Base-by-base conservation (phyloP, 2,888 invertebrate genomes). In the Altica lythri region DNA sequence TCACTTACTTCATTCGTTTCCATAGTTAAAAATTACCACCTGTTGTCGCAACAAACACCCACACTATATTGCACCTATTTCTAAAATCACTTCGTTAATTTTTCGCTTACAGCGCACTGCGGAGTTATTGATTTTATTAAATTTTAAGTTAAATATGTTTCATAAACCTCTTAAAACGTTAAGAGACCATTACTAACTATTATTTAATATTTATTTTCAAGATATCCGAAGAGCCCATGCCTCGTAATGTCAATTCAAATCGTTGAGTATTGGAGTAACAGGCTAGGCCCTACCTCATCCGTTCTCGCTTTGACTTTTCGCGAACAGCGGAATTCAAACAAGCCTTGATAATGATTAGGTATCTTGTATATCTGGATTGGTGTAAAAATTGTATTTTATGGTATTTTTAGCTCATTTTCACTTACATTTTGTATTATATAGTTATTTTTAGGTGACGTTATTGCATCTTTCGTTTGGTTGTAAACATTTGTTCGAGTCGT, bases 241-340 rank as follows among this genome's bases (percentile, higher is more conserved):
- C 69, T 68, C 62, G 63, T 64, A 68, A 67, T 68, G 67, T 68
- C 68, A 51, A 52, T 57, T 58, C 57, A 53, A 54, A 58, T 54
- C 53, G 62, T 61, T 13, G 9, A 60, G 56, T 64, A 62, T 68
- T 63, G 62, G 54, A 66, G 63, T 61, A 67, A 69, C 62, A 66
- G 70, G 69, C 67, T 67, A 62, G 69, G 65, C 67, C 53, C 53
- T 57, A 63, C 63, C 61, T 62, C 66, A 56, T 63, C 57, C 63
- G 38, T 43, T 48, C 38, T 61, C 43, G 55, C 61, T 63, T 63
- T 37, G 40, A 30, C 37, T 47, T 56, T n/a, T 54, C 48, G 17
- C 35, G 22, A 16, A 18, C 12, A 27, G 27, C 38, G n/a, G 16
- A 49, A 43, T 48, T 34, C 19, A 29, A 25, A 48, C 13, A 32